phyloP scores from a whole-genome alignment of 2,797 vertebrate genomes.

The Rhynchonycteris naso region DNA sequence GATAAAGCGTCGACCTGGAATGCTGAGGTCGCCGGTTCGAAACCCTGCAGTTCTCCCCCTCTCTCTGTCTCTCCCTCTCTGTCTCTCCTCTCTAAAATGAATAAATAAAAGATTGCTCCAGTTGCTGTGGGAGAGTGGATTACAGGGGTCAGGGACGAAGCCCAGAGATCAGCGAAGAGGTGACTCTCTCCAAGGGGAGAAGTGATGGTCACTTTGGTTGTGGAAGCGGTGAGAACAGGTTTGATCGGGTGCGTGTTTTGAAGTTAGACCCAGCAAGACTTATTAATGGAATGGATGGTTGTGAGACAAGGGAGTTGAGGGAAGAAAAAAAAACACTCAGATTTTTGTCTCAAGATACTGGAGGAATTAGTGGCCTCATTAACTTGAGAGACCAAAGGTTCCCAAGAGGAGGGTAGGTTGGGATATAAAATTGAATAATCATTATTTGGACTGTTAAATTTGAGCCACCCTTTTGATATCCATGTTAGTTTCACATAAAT shows the following conservation, averaged over 20 bases:
- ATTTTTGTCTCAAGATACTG: background rate
- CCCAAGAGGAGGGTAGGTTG: background rate
- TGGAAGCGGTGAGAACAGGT: background rate
- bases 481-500: slow-evolving; percentile 10
- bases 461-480: background rate
- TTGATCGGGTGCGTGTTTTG: background rate
- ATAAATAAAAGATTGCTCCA: background rate
- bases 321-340: slow-evolving; percentile 2
- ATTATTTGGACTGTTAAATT: background rate
- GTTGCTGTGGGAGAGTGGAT: background rate
- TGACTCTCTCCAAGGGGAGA: background rate
- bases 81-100: too few species aligned
- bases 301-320: background rate
- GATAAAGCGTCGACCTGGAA: too few species aligned
- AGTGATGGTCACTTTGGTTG: background rate
- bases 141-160: background rate
- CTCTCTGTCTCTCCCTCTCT: too few species aligned
- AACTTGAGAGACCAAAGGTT: background rate
- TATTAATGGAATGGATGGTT: background rate
- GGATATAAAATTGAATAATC: background rate
- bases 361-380: background rate
- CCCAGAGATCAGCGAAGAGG: background rate
- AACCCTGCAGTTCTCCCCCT: too few species aligned
- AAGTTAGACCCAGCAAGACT: background rate
- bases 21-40: too few species aligned